Evolutionary conservation across 2,113 vertebrate species (phyloP).

Genomic region (Hemichromis elongatus): DNA sequence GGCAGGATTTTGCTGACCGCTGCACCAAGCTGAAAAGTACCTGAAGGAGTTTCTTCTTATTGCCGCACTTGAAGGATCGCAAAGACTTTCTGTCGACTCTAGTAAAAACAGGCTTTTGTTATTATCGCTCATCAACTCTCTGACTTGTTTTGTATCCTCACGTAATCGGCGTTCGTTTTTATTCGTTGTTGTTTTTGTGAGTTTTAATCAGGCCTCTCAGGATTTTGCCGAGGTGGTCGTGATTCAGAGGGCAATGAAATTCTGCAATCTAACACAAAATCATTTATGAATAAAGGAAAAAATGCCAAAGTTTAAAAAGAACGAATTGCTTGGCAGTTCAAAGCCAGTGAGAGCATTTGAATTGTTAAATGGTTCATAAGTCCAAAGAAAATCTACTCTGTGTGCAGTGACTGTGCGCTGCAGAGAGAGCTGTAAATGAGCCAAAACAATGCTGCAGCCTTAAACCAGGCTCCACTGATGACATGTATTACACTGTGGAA

Average conservation of each 20-base stretch:
- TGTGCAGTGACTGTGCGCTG: neutral
- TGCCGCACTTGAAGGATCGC: neutral
- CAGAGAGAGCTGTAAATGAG: constrained; percentile 13
- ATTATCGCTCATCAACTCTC: neutral
- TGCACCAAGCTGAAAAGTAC: neutral
- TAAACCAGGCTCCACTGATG: constrained; percentile 4
- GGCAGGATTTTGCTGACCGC: neutral
- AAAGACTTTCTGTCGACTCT: neutral
- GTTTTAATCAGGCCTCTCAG: neutral
- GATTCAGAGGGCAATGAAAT: constrained; percentile 23
- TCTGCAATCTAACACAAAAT: constrained; percentile 14
- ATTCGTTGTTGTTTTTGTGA: neutral
- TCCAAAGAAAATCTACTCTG: neutral
- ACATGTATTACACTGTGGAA: neutral
- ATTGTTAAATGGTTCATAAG: constrained; percentile 50
- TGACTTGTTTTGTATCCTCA: neutral
- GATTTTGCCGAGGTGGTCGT: constrained; percentile 2
- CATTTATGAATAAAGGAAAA: constrained; percentile 11
- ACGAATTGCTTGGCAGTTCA: constrained; percentile 1
- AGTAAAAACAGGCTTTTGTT: neutral
- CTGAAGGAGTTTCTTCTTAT: neutral
- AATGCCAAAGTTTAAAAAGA: neutral
- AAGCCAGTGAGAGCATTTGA: neutral
- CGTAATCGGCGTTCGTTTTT: constrained; percentile 2
- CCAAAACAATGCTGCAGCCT: constrained; percentile 19